These are phyloP conservation scores for Cataglyphis cursor DNA, from an alignment of 2,888 invertebrate species.

Conservation along the genomic window DNA sequence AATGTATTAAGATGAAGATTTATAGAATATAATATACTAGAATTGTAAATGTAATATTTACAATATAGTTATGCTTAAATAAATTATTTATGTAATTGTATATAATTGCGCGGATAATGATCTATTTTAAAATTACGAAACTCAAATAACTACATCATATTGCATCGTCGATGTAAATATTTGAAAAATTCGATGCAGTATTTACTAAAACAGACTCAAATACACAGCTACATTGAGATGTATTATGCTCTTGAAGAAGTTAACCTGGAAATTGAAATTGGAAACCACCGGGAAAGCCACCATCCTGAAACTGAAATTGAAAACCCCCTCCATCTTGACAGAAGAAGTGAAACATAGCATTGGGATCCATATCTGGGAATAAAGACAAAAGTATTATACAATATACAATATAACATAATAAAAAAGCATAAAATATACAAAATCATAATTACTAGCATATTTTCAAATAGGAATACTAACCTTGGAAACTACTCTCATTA, in stretches of 20 bases:
- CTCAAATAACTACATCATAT: conserved; percentile 30
- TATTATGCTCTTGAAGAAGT: conserved; percentile 48
- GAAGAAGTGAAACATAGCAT: conserved; percentile 61
- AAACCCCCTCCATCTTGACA: conserved; percentile 34
- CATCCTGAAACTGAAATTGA: conserved; percentile 43
- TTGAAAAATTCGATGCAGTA: conserved; percentile 54
- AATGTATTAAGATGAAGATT: conserved; percentile 24
- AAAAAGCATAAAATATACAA: not conserved
- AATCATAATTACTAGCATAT: not conserved
- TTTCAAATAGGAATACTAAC: conserved; percentile 19
- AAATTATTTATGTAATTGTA: conserved; percentile 60
- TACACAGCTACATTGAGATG: conserved; percentile 48
- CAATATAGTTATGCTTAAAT: conserved; percentile 63
- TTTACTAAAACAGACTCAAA: conserved; percentile 48
- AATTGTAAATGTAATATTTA: conserved; percentile 60
- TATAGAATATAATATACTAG: conserved; percentile 12
- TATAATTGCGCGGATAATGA: conserved; percentile 44
- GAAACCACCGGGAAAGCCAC: conserved; percentile 26
- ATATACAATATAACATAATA: not conserved
- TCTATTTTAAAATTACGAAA: conserved; percentile 17
- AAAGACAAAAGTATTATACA: not conserved
- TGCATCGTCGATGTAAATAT: conserved; percentile 44
- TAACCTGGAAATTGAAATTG: conserved; percentile 62
- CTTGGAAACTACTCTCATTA: conserved; percentile 87
- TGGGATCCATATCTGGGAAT: conserved; percentile 63